Evolutionary conservation across 1,140 invertebrate genomes (phyloP), one percentile per base, ranked within the genome.

Genomic region (Zaprionus africanus): DNA sequence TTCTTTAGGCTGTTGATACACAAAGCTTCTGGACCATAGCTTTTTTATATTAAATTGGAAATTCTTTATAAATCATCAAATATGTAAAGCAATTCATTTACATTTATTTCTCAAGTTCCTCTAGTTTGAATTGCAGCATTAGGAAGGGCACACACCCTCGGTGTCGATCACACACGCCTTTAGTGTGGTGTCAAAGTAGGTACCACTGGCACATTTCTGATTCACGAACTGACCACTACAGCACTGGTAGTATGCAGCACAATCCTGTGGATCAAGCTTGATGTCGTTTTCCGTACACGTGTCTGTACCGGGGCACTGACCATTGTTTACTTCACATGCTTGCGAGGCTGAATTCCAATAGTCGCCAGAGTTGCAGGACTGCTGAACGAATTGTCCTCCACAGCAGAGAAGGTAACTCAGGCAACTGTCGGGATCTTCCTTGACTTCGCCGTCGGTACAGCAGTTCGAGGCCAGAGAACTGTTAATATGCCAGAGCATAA

Each of bases 231-330:
- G 36, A 19, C 56, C 63, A n/a, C 17, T 62, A 9, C 19, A n/a
- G 9, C 59, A 70, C 5, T 63, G 41, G 12, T 54, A 76, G 41
- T 76, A 76, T 11, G 59, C 65, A 17, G 67, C 67, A 34, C 73
- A 76, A 51, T 76, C 34, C 22, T 56, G 41, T 0, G 54, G 59
- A 63, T 76, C 60, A 15, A 71, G n/a, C 17, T 63, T 12, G 1
- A 69, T 28, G 1, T 74, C 65, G 17, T 69, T 61, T 5, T 53
- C 49, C 0, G 7, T 43, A 36, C 56, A 66, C 6, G 13, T 22
- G 9, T 11, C 51, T 4, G 60, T 9, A 17, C 24, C n/a, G 28
- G 62, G 31, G 34, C 54, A 69, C 24, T 62, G 36, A 3, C 66
- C 72, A 36, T 58, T 62, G 19, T 69, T 36, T 4, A 1, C 9